These are phyloP conservation scores for Aldrovandia affinis DNA, from an alignment of 2,797 vertebrate species.

Conservation along the genomic window DNA sequence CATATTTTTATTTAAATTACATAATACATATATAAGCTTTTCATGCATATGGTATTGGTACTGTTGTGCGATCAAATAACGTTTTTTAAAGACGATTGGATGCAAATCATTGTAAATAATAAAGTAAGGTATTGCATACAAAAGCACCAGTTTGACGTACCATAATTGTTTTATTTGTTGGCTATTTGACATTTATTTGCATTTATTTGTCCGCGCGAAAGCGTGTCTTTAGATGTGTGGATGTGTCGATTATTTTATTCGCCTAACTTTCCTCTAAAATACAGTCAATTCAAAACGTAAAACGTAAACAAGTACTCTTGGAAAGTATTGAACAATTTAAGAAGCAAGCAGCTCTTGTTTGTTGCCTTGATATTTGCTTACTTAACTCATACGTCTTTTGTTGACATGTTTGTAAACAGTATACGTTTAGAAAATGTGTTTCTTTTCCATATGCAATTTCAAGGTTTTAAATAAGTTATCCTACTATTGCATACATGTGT, in stretches of 20 bases:
- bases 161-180: slow-evolving; percentile 10
- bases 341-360: slow-evolving; percentile 65
- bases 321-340: slow-evolving; percentile 50
- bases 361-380: slow-evolving; percentile 64
- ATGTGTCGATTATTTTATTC: slow-evolving; percentile 9
- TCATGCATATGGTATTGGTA: slow-evolving; percentile 60
- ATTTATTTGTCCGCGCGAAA: neutral
- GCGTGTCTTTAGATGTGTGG: neutral
- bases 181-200: neutral
- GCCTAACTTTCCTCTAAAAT: slow-evolving; percentile 13
- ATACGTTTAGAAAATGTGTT: slow-evolving; percentile 69
- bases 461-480: slow-evolving; percentile 43
- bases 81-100: slow-evolving; percentile 55
- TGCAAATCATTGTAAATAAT: slow-evolving; percentile 59
- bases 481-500: slow-evolving; percentile 28
- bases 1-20: slow-evolving; percentile 53
- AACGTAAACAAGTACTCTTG: neutral
- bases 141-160: slow-evolving; percentile 30
- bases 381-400: slow-evolving; percentile 69
- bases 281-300: neutral
- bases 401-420: slow-evolving; percentile 78
- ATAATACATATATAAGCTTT: slow-evolving; percentile 58
- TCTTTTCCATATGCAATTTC: slow-evolving; percentile 59
- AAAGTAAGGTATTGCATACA: slow-evolving; percentile 33
- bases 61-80: slow-evolving; percentile 57